Percentiles rank a stretch among this genome's conserved stretches.
These are phyloP conservation scores for Oceanodroma leucorhoa DNA, from an alignment of 2,797 vertebrate species.

Conservation along the genomic window DNA sequence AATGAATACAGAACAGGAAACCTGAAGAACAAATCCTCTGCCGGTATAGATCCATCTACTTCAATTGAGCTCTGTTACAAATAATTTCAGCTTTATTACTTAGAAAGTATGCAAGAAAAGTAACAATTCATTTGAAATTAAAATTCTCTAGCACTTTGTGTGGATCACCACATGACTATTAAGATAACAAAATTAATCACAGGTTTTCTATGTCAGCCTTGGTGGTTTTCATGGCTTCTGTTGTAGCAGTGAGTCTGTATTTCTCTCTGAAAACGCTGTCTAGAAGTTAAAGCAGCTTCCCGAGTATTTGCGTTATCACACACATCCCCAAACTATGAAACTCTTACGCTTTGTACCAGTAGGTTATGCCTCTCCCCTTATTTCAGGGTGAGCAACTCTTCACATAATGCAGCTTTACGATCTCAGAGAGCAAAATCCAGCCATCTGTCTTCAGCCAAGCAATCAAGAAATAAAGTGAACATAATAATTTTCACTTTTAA, in stretches of 20 bases:
- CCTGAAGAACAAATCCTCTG: not conserved
- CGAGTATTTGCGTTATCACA: not conserved
- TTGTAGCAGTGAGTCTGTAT: not conserved
- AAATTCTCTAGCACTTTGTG: slow-evolving; percentile 19
- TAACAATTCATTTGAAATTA: slow-evolving; percentile 27
- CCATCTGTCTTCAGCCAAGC: not conserved
- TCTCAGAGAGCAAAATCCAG: not conserved
- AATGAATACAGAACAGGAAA: slow-evolving; percentile 54
- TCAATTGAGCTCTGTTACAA: not conserved
- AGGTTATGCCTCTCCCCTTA: not conserved
- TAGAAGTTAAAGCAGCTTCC: not conserved
- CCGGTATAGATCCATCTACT: not conserved
- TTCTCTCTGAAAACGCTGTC: not conserved
- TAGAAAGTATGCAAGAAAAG: slow-evolving; percentile 60
- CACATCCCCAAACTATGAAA: not conserved
- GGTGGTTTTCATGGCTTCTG: not conserved
- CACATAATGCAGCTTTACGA: not conserved
- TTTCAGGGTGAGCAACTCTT: slow-evolving; percentile 16
- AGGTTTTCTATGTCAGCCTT: not conserved
- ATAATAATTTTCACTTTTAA: slow-evolving; percentile 2
- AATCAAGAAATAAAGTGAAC: not conserved
- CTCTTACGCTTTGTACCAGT: not conserved
- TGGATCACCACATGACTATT: slow-evolving; percentile 35
- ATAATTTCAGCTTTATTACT: slow-evolving; percentile 17
- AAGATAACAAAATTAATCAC: slow-evolving; percentile 8